phyloP scores from a whole-genome alignment of 2,113 vertebrate species.

The Bubalus kerabau region DNA sequence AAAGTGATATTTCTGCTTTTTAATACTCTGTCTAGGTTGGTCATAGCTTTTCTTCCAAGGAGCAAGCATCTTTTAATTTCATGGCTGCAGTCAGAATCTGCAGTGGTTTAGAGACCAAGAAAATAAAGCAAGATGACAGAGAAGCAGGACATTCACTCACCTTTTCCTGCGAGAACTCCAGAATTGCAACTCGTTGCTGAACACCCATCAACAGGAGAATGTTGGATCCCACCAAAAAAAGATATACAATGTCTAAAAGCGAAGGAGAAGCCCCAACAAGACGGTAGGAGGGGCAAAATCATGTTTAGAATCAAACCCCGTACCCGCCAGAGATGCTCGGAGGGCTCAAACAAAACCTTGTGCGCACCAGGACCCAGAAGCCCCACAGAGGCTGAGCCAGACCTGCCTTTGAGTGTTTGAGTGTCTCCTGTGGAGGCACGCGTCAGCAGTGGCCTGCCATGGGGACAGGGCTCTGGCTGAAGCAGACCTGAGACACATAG shows the following conservation, averaged over 20 bases:
- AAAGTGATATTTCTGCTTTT: neutral
- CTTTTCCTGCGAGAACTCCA: neutral
- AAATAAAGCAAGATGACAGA: neutral
- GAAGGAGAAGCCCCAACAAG: neutral
- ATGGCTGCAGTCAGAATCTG: neutral
- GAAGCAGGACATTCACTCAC: fast-evolving
- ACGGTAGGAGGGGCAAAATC: neutral
- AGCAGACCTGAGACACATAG: neutral
- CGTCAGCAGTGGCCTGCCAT: fast-evolving
- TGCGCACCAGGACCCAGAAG: neutral
- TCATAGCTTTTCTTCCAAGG: neutral
- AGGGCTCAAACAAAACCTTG: neutral
- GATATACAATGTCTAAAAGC: neutral
- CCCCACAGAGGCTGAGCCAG: neutral
- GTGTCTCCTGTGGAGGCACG: neutral
- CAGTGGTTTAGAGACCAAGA: neutral
- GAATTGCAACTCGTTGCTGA: neutral
- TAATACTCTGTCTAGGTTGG: neutral
- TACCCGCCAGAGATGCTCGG: neutral
- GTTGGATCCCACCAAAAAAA: neutral
- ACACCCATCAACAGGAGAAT: neutral
- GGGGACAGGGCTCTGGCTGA: neutral
- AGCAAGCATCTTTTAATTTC: neutral
- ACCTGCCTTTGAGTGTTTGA: neutral
- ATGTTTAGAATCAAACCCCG: neutral